Evolutionary conservation across 1,140 invertebrate genomes (phyloP).

Genomic region (Sarcophaga peregrina): DNA sequence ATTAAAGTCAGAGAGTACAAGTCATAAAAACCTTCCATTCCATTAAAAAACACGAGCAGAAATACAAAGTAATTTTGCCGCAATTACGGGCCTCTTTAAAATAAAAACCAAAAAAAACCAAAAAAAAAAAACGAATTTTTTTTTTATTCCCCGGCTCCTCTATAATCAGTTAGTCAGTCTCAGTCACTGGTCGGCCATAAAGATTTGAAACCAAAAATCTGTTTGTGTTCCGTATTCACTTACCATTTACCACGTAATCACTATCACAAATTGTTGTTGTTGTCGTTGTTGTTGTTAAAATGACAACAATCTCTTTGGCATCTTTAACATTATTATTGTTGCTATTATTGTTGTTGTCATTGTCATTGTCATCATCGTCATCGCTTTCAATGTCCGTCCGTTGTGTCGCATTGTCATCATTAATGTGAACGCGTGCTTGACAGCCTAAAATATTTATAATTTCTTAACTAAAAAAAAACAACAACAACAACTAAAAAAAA

Average conservation of each 20-base stretch:
- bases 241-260: constrained; percentile 20
- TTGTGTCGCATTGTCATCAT: background rate
- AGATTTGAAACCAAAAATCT: background rate
- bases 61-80: constrained; percentile 38
- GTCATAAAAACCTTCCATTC: constrained; percentile 36
- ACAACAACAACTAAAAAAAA: too few relatives aligned
- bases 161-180: background rate
- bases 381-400: background rate
- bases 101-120: background rate
- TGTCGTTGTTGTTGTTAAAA: background rate
- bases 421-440: constrained; percentile 3
- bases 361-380: background rate
- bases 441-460: constrained; percentile 7
- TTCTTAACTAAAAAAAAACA: background rate
- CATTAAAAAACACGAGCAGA: constrained; percentile 40
- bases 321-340: too few relatives aligned
- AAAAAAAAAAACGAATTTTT: background rate
- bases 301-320: background rate
- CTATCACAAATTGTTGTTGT: constrained; percentile 8
- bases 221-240: background rate
- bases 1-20: constrained; percentile 39
- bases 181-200: background rate
- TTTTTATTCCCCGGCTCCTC: background rate
- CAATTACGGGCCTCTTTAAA: constrained; percentile 30
- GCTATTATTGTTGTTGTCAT: background rate